Base-by-base conservation (phyloP, 1,140 invertebrate genomes). In the Frieseomelitta varia region DNA sequence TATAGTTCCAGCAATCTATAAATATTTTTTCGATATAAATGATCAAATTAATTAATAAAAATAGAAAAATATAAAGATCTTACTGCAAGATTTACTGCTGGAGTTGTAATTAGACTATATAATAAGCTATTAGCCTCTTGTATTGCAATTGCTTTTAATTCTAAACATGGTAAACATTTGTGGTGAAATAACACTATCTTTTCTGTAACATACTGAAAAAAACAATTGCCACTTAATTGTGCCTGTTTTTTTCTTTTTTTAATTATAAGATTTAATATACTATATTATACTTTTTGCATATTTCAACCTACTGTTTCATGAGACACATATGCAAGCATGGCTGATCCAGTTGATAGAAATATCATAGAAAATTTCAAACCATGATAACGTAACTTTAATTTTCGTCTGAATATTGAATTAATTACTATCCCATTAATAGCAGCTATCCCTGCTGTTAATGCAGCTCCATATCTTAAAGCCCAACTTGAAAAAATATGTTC, bases 121-220 rank as follows among this genome's bases (percentile, higher is more conserved):
- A 92, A 19, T 0, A 95, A 24, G 2, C 94, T 94, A 17, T 92
- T 61, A 6, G 24, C 65, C 21, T 85, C 19, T 90, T 95, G 95
- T 4, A 95, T 8, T 4, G 85, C 69, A 53, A 88, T 88, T 51
- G 95, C 94, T 79, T 84, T 94, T 0, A 95, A 58, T 91, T 96
- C 94, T 58, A 94, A 78, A 86, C 96, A 96, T 3, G 95, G 30
- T 8, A 94, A 90, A 90, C 96, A 96, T 0, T 88, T 55, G 30
- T 75, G 84, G 67, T 93, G 93, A 85, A 94, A 90, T 11, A 95
- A 21, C 21, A 96, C 34, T 69, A 96, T 91, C 17, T 94, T 81
- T 24, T 93, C 87, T 71, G 93, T 86, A 53, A 96, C 79, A 39
- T 93, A 30, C 96, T 96, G 90, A 55, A 92, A 91, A 67, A 21